Evolutionary conservation across 2,888 invertebrate species (phyloP).

Genomic region (Scrobipalpa atriplicella): DNA sequence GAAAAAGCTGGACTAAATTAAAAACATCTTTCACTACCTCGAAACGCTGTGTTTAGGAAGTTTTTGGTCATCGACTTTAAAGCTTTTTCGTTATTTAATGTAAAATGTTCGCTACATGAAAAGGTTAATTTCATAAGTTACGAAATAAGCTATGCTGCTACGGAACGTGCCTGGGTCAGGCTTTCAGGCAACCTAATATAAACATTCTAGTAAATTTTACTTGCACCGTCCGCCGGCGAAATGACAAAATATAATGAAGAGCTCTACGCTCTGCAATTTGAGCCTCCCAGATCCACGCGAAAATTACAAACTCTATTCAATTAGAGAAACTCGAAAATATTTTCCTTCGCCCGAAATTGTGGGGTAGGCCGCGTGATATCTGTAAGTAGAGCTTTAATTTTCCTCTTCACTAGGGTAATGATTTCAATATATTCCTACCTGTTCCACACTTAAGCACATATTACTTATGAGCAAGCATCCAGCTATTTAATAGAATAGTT

Average conservation of each 20-base stretch:
- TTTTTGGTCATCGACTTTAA: neutral
- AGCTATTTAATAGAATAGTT: too few relatives aligned
- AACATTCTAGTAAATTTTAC: neutral
- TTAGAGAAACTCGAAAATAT: neutral
- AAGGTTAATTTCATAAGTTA: slow-evolving; percentile 1
- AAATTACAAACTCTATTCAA: slow-evolving; percentile 2
- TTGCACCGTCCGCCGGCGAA: slow-evolving; percentile 5
- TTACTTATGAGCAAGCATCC: too few relatives aligned
- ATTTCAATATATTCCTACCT: too few relatives aligned
- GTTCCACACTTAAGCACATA: too few relatives aligned
- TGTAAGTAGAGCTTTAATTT: too few relatives aligned
- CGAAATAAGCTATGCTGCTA: neutral
- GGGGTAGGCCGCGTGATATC: too few relatives aligned
- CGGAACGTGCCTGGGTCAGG: neutral
- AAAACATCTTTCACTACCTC: too few relatives aligned
- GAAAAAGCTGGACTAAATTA: too few relatives aligned
- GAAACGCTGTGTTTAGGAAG: too few relatives aligned
- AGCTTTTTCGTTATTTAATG: neutral
- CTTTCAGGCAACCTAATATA: neutral
- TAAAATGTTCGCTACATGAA: slow-evolving; percentile 2
- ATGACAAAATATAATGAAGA: slow-evolving; percentile 19
- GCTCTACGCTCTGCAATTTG: slow-evolving; percentile 2
- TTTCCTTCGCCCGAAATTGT: neutral
- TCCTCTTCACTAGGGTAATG: too few relatives aligned
- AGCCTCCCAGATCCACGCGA: neutral